Conservation (phyloP, 2,888 invertebrate species). For the Orchestes rusci region DNA sequence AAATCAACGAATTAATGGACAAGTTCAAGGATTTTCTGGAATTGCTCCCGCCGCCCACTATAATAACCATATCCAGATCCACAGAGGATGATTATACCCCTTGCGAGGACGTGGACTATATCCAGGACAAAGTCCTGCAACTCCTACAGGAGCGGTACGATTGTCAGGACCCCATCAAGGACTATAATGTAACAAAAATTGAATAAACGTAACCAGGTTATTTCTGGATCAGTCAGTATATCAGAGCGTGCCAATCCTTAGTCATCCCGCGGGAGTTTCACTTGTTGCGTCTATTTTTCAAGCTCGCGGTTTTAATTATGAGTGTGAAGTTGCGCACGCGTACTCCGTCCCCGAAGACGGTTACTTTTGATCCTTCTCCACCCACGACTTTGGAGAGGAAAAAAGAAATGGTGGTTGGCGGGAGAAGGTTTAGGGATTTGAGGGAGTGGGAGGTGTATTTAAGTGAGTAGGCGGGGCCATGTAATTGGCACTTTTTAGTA, state of each 20-base stretch:
- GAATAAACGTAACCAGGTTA: too few relatives aligned
- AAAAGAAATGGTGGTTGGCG: conserved; percentile 31
- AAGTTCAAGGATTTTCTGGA: conserved; percentile 55
- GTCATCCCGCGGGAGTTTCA: too few relatives aligned
- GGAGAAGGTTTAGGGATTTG: conserved; percentile 32
- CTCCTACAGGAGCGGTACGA: conserved; percentile 49
- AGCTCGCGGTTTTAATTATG: conserved; percentile 37
- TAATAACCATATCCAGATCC: conserved; percentile 78
- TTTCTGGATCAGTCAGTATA: too few relatives aligned
- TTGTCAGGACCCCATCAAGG: conserved; percentile 38
- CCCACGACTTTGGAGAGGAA: conserved; percentile 51
- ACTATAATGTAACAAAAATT: conserved; percentile 10
- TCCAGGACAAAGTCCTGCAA: conserved; percentile 62
- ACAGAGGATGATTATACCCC: conserved; percentile 88
- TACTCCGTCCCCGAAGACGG: conserved; percentile 58
- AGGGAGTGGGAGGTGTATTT: conserved; percentile 49
- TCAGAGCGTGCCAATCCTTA: too few relatives aligned
- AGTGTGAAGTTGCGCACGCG: conserved; percentile 54
- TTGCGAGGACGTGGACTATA: conserved; percentile 68
- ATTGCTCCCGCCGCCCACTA: conserved; percentile 56
- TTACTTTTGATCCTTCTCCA: conserved; percentile 57
- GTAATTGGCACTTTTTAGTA: too few relatives aligned
- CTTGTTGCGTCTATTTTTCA: too few relatives aligned
- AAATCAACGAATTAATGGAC: conserved; percentile 57
- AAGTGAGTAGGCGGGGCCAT: conserved; percentile 52